Percentiles rank a stretch among this genome's conserved stretches.
Conservation (phyloP, 2,888 invertebrate genomes). For the Hanleya hanleyi region DNA sequence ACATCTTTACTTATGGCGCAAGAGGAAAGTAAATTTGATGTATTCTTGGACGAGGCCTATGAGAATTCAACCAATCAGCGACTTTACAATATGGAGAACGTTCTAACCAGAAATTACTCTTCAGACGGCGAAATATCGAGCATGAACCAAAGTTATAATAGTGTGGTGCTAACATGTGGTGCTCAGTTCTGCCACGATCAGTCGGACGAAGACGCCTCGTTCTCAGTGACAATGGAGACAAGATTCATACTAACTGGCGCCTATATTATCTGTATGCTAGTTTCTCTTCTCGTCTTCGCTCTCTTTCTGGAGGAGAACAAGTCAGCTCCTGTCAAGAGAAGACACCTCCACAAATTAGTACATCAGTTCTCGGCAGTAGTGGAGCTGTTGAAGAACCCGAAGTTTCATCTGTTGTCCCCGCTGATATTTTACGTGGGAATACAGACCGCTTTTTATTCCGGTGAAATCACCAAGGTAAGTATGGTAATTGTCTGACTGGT, state of each 20-base stretch:
- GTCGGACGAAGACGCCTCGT: neutral
- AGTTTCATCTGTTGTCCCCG: neutral
- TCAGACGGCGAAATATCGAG: neutral
- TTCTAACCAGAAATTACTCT: neutral
- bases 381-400: neutral
- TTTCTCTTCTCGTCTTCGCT: neutral
- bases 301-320: neutral
- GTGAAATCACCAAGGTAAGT: constrained; percentile 6
- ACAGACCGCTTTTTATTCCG: constrained; percentile 2
- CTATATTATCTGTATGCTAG: neutral
- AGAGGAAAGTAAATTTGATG: neutral
- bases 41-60: neutral
- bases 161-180: neutral
- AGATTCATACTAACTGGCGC: neutral
- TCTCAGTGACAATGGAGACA: neutral
- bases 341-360: neutral
- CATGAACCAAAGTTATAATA: neutral
- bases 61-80: neutral
- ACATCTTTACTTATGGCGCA: neutral
- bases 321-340: neutral
- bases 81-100: neutral
- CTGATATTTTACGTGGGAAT: constrained; percentile 4
- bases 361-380: neutral
- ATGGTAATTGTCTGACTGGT: no score
- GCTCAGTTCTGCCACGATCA: neutral